Evolutionary conservation across 2,113 vertebrate species (phyloP).

Genomic region (Herpetotheres cachinnans): DNA sequence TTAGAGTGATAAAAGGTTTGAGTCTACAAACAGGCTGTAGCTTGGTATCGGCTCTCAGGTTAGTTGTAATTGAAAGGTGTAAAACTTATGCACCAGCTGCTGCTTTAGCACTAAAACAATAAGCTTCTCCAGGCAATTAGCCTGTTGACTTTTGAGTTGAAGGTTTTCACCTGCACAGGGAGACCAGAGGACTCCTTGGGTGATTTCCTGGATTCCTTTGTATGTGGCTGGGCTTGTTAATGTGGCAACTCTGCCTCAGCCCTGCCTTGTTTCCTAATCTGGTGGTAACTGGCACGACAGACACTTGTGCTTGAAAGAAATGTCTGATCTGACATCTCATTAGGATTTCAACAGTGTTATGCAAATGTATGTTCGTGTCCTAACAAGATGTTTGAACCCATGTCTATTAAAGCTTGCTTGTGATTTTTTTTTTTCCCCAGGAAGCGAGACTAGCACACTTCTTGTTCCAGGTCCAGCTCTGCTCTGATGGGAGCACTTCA

Average conservation of each 20-base stretch:
- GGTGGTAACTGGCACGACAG: neutral
- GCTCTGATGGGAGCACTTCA: neutral
- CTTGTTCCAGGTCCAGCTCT: neutral
- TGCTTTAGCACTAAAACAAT: neutral
- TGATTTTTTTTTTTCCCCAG: neutral
- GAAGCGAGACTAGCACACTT: accelerated
- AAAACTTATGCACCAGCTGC: neutral
- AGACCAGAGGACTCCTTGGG: neutral
- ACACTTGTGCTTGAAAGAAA: neutral
- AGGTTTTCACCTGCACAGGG: neutral
- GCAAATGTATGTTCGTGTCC: neutral
- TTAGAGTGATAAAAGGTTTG: neutral
- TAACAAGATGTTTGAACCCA: neutral
- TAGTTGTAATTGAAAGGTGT: constrained; percentile 1
- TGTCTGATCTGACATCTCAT: neutral
- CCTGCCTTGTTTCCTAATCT: neutral
- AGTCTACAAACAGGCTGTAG: neutral
- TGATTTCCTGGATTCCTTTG: constrained; percentile 7
- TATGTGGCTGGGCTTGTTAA: neutral
- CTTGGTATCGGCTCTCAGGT: neutral
- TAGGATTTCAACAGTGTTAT: neutral
- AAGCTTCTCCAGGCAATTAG: neutral
- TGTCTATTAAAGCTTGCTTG: neutral
- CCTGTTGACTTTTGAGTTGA: neutral
- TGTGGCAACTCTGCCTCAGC: neutral